Evolutionary conservation across 2,797 vertebrate genomes (phyloP), one percentile per base, ranked within the genome.

Genomic region (Halcyon badia): DNA sequence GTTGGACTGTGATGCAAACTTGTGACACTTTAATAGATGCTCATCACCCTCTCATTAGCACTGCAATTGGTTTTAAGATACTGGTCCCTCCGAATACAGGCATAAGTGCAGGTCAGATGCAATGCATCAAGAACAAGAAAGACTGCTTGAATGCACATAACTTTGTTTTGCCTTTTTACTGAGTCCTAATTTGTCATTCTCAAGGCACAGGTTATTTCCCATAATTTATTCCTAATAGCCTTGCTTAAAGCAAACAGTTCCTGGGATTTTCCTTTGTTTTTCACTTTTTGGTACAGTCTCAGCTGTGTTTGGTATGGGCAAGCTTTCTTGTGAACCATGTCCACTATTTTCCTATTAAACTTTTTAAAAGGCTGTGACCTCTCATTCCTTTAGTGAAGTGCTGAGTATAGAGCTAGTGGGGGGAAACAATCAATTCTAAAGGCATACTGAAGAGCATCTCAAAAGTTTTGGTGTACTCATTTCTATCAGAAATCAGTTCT

Each of bases 51-150:
- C 81, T 93, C 69, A 30, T 39, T 48, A 60, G 58, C 35, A 30
- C 20, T 41, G 16, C 82, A 89, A 90, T 76, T 60, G 60, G 39
- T 65, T 92, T 94, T 73, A 82, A 79, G 90, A 73, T 86, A 72
- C 86, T 22, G 0, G 87, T 95, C 85, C 92, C 89, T 94, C 58
- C 65, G 60, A 31, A 93, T 90, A 60, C 49, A 91, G 69, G 20
- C n/a, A 4, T 51, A 69, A 92, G 87, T 42, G 64, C 41, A 37
- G 79, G 73, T 68, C 90, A 86, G 31, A 31, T 80, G 52, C 71
- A 48, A 85, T 25, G 70, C 28, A 68, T 84, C 82, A 78, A 78
- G 70, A 86, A 39, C 33, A 69, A 69, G 56, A 41, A 41, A 33
- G 46, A 26, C 54, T 78, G 31, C 75, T 75, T 79, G 70, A 92